Conservation (phyloP, 2,113 vertebrate species). For the Antechinus stuartii region DNA sequence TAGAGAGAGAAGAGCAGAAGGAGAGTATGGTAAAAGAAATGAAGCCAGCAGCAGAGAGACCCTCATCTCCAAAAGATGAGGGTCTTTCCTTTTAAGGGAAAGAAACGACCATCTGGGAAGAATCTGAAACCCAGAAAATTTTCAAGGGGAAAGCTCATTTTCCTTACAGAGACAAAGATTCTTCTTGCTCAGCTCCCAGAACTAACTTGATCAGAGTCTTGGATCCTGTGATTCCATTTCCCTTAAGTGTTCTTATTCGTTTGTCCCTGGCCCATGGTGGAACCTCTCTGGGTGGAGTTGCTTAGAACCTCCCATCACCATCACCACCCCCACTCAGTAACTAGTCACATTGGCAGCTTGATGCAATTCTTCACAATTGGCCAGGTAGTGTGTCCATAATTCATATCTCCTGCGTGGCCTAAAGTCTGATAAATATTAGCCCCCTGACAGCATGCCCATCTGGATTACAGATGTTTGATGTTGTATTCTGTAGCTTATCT, state of each 20-base stretch:
- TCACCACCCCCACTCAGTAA: background rate
- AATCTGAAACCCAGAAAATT: background rate
- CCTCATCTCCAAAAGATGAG: background rate
- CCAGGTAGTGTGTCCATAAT: conserved; percentile 61
- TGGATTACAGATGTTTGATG: conserved; percentile 75
- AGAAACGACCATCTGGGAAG: conserved; percentile 21
- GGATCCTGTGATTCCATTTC: conserved; percentile 15
- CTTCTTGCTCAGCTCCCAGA: background rate
- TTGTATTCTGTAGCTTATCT: conserved; percentile 23
- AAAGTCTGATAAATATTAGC: conserved; percentile 63
- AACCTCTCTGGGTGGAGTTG: conserved; percentile 2
- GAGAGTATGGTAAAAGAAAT: background rate
- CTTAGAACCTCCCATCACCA: conserved; percentile 41
- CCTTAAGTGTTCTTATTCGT: background rate
- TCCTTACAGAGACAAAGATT: background rate
- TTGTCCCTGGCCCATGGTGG: background rate
- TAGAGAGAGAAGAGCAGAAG: background rate
- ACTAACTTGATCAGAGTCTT: background rate
- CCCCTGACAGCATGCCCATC: conserved; percentile 67
- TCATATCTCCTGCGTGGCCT: conserved; percentile 64
- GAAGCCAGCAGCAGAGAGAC: background rate
- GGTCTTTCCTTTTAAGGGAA: conserved; percentile 9
- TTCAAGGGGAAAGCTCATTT: background rate
- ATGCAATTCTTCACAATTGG: conserved; percentile 56
- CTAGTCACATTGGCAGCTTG: conserved; percentile 59